These are phyloP conservation scores for Gymnoscopelus microlampas DNA, from an alignment of 2,797 vertebrate genomes.

Conservation along the genomic window DNA sequence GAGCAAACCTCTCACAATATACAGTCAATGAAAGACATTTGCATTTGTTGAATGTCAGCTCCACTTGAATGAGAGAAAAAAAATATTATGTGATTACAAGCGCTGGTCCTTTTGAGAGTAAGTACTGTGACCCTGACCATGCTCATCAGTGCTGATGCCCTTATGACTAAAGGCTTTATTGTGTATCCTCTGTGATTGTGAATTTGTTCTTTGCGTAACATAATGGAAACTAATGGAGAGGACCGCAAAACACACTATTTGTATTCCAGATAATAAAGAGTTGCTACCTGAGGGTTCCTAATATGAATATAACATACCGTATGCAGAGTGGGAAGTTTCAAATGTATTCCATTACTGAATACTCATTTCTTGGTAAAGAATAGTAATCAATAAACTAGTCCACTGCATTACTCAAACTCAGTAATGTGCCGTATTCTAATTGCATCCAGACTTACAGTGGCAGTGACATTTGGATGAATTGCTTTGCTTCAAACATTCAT, in stretches of 20 bases:
- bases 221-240: conserved; percentile 41
- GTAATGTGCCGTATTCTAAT: no score
- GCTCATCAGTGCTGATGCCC: conserved; percentile 68
- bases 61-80: conserved; percentile 72
- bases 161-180: conserved; percentile 69
- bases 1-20: conserved; percentile 48
- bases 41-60: conserved; percentile 70
- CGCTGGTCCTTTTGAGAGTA: conserved; percentile 67
- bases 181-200: conserved; percentile 44
- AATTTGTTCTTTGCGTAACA: conserved; percentile 34
- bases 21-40: conserved; percentile 61
- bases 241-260: conserved; percentile 44
- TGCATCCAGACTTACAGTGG: no score
- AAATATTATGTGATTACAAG: conserved; percentile 77
- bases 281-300: conserved; percentile 32
- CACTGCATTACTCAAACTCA: no score
- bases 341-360: conserved; percentile 24
- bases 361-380: conserved; percentile 31
- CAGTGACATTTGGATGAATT: no score
- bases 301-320: conserved; percentile 28
- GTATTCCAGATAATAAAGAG: conserved; percentile 24
- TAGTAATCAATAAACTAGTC: conserved; percentile 21
- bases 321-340: conserved; percentile 24
- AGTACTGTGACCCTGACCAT: conserved; percentile 72
- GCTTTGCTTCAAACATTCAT: no score